These are phyloP conservation scores for Drosophila siamana DNA, from an alignment of 2,888 invertebrate species.

Conservation along the genomic window DNA sequence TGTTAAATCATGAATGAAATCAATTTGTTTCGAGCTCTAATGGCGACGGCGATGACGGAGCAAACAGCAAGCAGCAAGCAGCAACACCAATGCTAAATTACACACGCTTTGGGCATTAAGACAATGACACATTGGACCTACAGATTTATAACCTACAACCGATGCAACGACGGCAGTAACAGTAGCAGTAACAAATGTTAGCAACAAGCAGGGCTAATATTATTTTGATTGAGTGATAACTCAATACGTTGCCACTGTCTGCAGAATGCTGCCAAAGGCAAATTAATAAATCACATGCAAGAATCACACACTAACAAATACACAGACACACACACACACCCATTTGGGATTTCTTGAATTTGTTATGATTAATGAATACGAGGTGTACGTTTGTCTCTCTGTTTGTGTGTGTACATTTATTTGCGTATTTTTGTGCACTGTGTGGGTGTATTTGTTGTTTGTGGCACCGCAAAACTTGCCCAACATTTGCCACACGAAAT, in stretches of 20 bases:
- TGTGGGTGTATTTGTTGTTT: conserved; percentile 7
- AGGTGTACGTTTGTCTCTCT: conserved; percentile 5
- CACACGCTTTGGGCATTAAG: conserved; percentile 53
- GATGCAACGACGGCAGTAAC: conserved; percentile 12
- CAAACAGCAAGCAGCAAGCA: conserved; percentile 4
- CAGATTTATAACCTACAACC: neutral
- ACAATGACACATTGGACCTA: conserved; percentile 67
- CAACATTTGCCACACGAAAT: conserved; percentile 29
- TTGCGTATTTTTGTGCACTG: neutral
- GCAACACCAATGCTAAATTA: conserved; percentile 44
- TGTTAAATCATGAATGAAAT: conserved; percentile 76
- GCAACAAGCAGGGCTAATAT: conserved; percentile 42
- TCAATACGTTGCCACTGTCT: conserved; percentile 52
- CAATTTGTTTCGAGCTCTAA: conserved; percentile 64
- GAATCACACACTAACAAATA: conserved; percentile 6
- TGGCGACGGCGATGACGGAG: conserved; percentile 51
- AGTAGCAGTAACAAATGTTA: neutral
- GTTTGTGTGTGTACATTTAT: no score
- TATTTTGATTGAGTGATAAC: conserved; percentile 78
- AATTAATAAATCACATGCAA: conserved; percentile 62
- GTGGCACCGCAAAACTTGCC: conserved; percentile 16
- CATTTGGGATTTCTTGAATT: conserved; percentile 11
- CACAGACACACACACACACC: conserved; percentile 1
- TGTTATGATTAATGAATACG: conserved; percentile 65
- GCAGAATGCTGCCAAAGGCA: conserved; percentile 30